Conservation (phyloP, 2,113 vertebrate genomes). For the Nycticorax nycticorax region DNA sequence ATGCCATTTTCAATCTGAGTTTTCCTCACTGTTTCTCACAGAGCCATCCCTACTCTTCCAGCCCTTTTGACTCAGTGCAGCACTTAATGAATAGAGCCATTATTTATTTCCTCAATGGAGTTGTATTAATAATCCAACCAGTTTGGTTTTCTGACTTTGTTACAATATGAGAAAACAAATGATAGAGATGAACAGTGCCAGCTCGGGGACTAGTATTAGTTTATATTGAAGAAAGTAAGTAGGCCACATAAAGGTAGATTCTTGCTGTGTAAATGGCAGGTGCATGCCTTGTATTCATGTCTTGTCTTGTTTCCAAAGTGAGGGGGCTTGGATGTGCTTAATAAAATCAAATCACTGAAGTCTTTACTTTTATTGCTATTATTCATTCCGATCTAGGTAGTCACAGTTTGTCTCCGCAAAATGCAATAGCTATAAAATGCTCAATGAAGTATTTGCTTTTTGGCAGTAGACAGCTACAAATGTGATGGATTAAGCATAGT, state of each 20-base stretch:
- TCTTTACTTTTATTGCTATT: constrained; percentile 16
- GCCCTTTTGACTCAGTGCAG: background rate
- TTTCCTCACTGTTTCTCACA: background rate
- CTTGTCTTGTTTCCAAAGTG: background rate
- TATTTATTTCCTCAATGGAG: background rate
- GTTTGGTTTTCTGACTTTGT: background rate
- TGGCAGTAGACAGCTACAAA: constrained; percentile 16
- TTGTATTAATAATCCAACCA: background rate
- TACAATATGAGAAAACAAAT: background rate
- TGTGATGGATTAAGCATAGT: background rate
- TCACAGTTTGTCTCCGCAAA: constrained; percentile 27
- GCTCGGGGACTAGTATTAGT: background rate
- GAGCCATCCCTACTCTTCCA: background rate
- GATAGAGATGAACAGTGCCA: background rate
- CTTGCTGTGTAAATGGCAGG: background rate
- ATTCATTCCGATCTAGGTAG: constrained; percentile 19
- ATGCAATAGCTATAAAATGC: constrained; percentile 10
- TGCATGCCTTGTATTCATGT: background rate
- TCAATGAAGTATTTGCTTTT: constrained; percentile 43
- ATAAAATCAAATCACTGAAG: background rate
- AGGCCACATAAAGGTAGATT: background rate
- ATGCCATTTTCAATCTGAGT: background rate
- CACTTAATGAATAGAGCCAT: background rate
- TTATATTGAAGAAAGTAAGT: background rate
- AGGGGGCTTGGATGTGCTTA: background rate